Conservation (phyloP, 1,140 invertebrate species). For the Heliconius congener region DNA sequence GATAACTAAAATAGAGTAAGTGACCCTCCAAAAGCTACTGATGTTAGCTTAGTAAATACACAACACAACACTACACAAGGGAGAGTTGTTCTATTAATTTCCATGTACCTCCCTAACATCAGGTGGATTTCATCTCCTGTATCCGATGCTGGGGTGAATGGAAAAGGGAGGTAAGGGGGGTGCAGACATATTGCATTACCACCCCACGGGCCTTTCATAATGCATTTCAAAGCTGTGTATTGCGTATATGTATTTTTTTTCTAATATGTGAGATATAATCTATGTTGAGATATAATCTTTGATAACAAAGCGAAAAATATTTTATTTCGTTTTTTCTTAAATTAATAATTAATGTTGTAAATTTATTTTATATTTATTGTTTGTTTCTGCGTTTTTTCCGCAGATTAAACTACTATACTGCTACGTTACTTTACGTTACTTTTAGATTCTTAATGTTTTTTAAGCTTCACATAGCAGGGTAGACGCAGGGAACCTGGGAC, state of each 20-base stretch:
- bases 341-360: no score
- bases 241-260: conserved; percentile 2
- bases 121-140: conserved; percentile 22
- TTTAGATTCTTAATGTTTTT: no score
- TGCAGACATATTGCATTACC: conserved; percentile 27
- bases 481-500: no score
- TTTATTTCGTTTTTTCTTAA: no score
- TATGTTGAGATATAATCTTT: not conserved
- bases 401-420: no score
- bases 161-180: not conserved
- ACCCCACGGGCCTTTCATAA: conserved; percentile 12
- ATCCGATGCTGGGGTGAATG: conserved; percentile 16
- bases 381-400: no score
- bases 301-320: no score
- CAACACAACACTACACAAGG: not conserved
- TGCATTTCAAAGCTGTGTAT: conserved; percentile 4
- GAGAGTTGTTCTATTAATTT: conserved; percentile 15
- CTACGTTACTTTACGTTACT: no score
- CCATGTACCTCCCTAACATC: not conserved
- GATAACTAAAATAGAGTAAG: not conserved
- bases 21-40: not conserved
- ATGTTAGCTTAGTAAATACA: conserved; percentile 10
- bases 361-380: no score
- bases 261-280: not conserved
- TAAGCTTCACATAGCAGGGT: no score